These are phyloP conservation scores for Phengaris arion DNA, from an alignment of 2,888 invertebrate species.

Conservation along the genomic window DNA sequence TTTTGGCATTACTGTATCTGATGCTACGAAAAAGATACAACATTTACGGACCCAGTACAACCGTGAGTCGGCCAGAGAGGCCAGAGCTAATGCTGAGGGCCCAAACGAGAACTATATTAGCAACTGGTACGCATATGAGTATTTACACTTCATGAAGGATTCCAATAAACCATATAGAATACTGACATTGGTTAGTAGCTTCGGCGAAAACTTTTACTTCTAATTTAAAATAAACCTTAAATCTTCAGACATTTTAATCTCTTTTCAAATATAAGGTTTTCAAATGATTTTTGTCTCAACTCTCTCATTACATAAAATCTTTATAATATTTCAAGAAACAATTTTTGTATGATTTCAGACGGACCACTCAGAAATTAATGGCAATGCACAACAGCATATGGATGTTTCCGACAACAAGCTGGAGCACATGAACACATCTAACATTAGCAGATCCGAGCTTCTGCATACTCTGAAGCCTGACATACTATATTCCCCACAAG, in stretches of 20 bases:
- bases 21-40: conserved; percentile 80
- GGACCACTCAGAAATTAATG: conserved; percentile 49
- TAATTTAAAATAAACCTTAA: background rate
- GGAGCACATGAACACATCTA: conserved; percentile 53
- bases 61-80: conserved; percentile 78
- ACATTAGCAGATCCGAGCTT: conserved; percentile 53
- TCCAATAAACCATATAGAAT: conserved; percentile 71
- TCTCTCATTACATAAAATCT: background rate
- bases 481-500: conserved; percentile 43
- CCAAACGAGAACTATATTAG: conserved; percentile 76
- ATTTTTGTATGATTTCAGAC: conserved; percentile 53
- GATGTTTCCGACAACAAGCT: conserved; percentile 57
- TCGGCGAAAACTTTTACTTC: no score
- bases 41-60: conserved; percentile 81
- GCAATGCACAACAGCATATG: conserved; percentile 46
- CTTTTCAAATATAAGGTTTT: background rate
- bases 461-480: conserved; percentile 52
- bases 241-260: background rate
- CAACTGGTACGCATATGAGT: conserved; percentile 80
- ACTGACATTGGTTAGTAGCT: conserved; percentile 57
- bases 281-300: background rate
- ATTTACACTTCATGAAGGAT: conserved; percentile 80
- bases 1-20: conserved; percentile 63
- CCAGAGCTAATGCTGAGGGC: conserved; percentile 69
- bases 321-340: background rate